phyloP scores from a whole-genome alignment of 2,113 vertebrate species.

The Neolamprologus cancellatus region DNA sequence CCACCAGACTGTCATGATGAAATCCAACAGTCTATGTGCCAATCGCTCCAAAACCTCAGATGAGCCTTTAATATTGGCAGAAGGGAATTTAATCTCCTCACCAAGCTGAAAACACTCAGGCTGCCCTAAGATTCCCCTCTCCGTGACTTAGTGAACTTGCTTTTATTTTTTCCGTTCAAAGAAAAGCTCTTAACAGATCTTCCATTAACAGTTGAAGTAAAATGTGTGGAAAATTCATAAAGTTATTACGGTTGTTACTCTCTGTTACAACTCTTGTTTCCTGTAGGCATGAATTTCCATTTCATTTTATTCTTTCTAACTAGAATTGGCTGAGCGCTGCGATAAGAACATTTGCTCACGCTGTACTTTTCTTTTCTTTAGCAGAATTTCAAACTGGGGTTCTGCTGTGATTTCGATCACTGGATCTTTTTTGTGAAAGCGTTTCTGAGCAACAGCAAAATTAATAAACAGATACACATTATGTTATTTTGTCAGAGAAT shows the following conservation, averaged over 20 bases:
- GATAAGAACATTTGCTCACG: neutral
- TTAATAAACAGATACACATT: neutral
- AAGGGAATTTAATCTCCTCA: slow-evolving; percentile 23
- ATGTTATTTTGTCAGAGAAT: neutral
- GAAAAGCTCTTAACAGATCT: slow-evolving; percentile 24
- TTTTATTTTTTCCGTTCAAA: neutral
- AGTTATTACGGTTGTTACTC: slow-evolving; percentile 4
- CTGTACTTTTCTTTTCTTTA: neutral
- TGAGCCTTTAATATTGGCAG: slow-evolving; percentile 39
- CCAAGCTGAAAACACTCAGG: neutral
- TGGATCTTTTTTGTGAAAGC: neutral
- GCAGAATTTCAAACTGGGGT: neutral
- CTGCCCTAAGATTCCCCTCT: slow-evolving; percentile 32
- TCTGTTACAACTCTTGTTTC: neutral
- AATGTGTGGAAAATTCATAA: neutral
- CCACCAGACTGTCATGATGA: slow-evolving; percentile 31
- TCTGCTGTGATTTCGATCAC: neutral
- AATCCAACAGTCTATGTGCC: slow-evolving; percentile 24
- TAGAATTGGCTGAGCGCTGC: neutral
- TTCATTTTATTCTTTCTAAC: neutral
- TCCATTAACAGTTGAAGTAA: neutral
- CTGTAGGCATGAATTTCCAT: slow-evolving; percentile 30
- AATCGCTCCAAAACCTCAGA: slow-evolving; percentile 15
- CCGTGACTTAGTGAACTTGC: slow-evolving; percentile 18
- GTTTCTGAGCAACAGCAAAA: neutral